Evolutionary conservation across 2,797 vertebrate species (phyloP).

Genomic region (Danio choprae): DNA sequence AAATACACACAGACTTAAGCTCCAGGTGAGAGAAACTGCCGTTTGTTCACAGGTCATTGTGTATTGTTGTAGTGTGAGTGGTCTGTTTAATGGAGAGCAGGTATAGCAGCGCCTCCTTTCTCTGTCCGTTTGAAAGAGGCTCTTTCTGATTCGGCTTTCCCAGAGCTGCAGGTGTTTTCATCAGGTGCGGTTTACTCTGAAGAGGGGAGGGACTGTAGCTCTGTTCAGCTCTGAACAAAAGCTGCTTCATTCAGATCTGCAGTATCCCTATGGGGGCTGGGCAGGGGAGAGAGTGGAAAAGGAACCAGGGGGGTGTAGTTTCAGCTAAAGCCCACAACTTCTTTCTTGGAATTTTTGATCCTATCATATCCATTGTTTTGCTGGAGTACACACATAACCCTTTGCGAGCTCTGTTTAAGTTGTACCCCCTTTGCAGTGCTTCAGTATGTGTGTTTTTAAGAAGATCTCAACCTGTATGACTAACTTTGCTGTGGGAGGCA

Average conservation of each 20-base stretch:
- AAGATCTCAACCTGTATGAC: neutral
- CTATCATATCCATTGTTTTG: constrained; percentile 32
- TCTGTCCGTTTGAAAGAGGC: constrained; percentile 46
- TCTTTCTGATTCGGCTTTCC: constrained; percentile 40
- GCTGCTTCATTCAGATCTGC: constrained; percentile 58
- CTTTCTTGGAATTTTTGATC: constrained; percentile 58
- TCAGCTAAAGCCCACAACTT: constrained; percentile 42
- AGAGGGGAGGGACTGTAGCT: constrained; percentile 12
- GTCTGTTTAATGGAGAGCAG: constrained; percentile 41
- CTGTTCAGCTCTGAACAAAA: constrained; percentile 62
- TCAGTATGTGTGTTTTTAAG: neutral
- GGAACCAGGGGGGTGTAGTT: constrained; percentile 44
- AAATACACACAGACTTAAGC: neutral
- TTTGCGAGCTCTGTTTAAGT: neutral
- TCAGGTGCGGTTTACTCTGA: constrained; percentile 60
- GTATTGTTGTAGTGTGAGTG: constrained; percentile 14
- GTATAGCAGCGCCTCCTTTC: constrained; percentile 26
- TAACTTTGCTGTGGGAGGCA: neutral
- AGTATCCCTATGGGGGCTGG: constrained; percentile 54
- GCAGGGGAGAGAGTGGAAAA: constrained; percentile 38
- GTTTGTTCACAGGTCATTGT: neutral
- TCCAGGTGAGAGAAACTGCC: neutral
- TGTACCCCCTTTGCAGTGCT: neutral
- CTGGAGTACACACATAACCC: constrained; percentile 5
- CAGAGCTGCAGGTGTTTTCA: constrained; percentile 68